phyloP scores from a whole-genome alignment of 2,797 vertebrate genomes.

The Hippopotamyrus pictus region DNA sequence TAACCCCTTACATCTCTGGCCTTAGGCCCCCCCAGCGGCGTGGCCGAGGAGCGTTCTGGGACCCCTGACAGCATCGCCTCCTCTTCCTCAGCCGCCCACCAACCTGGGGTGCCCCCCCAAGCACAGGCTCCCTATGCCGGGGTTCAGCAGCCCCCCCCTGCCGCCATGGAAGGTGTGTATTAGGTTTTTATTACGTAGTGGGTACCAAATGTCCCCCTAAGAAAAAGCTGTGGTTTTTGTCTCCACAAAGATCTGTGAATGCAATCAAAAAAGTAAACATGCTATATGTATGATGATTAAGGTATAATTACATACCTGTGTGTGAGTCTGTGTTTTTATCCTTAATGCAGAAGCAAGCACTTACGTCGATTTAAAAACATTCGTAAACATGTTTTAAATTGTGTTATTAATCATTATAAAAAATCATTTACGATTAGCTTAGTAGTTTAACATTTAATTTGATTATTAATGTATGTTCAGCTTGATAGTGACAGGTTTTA shows the following conservation, averaged over 20 bases:
- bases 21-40: constrained; percentile 73
- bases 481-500: neutral
- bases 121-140: constrained; percentile 74
- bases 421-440: neutral
- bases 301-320: neutral
- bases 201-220: neutral
- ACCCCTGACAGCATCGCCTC: constrained; percentile 96
- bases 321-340: neutral
- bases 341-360: neutral
- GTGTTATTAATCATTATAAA: neutral
- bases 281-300: neutral
- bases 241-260: neutral
- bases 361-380: neutral
- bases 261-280: neutral
- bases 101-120: constrained; percentile 76
- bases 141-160: constrained; percentile 72
- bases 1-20: neutral
- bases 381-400: neutral
- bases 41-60: constrained; percentile 85
- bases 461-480: neutral
- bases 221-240: neutral
- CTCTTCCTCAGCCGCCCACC: constrained; percentile 84
- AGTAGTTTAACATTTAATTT: neutral
- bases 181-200: neutral
- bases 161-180: constrained; percentile 87